phyloP scores from a whole-genome alignment of 1,140 invertebrate species.

The Diprion similis region DNA sequence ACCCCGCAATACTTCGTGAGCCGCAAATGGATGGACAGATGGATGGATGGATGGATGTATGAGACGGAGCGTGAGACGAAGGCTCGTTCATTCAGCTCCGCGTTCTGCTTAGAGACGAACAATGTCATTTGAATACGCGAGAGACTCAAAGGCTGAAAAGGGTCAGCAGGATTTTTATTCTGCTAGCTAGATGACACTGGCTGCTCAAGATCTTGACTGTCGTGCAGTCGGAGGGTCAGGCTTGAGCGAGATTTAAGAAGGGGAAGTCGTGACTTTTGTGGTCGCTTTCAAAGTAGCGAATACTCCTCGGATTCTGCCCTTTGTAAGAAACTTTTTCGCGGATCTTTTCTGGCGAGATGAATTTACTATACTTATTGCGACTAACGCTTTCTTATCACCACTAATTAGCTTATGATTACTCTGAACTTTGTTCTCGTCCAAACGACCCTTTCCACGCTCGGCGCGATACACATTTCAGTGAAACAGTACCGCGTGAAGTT shows the following conservation, averaged over 20 bases:
- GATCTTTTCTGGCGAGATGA: too few species aligned
- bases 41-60: neutral
- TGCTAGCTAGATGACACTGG: neutral
- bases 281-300: too few species aligned
- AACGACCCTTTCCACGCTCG: neutral
- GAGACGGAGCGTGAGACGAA: constrained; percentile 16
- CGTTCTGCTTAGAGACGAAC: constrained; percentile 8
- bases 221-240: too few species aligned
- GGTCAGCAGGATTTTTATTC: constrained; percentile 34
- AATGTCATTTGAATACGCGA: constrained; percentile 37
- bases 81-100: constrained; percentile 29
- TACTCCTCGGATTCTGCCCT: neutral
- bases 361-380: too few species aligned
- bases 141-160: constrained; percentile 23
- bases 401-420: constrained; percentile 3
- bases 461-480: neutral
- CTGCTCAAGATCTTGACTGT: too few species aligned
- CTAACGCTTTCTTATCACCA: too few species aligned
- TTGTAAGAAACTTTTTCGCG: neutral
- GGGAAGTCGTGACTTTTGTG: too few species aligned
- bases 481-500: neutral
- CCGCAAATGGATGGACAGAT: neutral
- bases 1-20: neutral
- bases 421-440: neutral
- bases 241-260: too few species aligned